Percentiles rank a stretch among this genome's conserved stretches.
Evolutionary conservation across 2,113 vertebrate species (phyloP).

Genomic region (Hippolais icterina): DNA sequence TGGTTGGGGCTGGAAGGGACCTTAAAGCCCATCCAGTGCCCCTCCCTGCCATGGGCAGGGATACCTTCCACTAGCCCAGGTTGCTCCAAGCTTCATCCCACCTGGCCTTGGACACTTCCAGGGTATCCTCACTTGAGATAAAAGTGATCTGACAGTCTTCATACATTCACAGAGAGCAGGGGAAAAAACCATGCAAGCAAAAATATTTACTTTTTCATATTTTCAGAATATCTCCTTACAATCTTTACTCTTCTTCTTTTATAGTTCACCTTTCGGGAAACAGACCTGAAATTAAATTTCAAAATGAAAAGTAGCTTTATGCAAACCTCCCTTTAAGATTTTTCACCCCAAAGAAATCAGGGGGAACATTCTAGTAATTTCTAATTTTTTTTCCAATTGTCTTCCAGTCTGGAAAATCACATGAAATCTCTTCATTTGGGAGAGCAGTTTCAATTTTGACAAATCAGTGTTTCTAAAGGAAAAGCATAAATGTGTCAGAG

Average conservation of each 20-base stretch:
- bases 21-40: background rate
- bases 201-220: background rate
- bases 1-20: background rate
- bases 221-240: background rate
- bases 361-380: background rate
- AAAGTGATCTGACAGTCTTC: background rate
- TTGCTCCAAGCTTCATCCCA: accelerated
- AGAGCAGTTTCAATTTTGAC: background rate
- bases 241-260: background rate
- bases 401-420: background rate
- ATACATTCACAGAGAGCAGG: background rate
- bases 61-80: background rate
- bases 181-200: accelerated
- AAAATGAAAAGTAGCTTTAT: background rate
- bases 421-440: background rate
- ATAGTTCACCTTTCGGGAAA: background rate
- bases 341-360: background rate
- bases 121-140: background rate
- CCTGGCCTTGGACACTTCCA: background rate
- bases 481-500: background rate
- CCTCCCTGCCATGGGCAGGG: background rate
- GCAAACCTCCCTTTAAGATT: background rate
- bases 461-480: background rate
- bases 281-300: background rate
- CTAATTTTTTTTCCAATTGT: background rate